These are phyloP conservation scores for Plecturocebus donacophilus DNA, from an alignment of 2,113 vertebrate species.

Conservation along the genomic window DNA sequence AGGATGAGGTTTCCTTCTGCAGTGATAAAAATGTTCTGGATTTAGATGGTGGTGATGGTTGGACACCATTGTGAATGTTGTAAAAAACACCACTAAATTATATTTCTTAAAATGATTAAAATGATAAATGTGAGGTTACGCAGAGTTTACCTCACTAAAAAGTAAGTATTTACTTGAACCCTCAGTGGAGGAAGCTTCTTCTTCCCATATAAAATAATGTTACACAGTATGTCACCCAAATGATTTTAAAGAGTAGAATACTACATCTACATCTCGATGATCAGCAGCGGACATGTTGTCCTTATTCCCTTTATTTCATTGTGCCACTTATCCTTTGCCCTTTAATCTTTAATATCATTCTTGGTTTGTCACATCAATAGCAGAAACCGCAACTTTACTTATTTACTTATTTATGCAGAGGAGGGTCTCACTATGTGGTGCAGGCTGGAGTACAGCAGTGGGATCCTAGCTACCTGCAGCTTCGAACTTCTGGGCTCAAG, in stretches of 20 bases:
- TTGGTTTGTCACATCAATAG: slow-evolving; percentile 40
- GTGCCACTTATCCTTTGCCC: background rate
- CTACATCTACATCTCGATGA: background rate
- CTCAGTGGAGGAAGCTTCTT: background rate
- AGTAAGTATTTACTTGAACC: background rate
- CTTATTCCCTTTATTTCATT: background rate
- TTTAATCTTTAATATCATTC: background rate
- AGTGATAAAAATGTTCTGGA: background rate
- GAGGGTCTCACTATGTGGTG: too few species aligned
- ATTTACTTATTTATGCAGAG: too few species aligned
- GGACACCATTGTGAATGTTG: background rate
- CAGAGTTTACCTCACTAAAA: background rate
- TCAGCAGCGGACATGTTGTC: background rate
- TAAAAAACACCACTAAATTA: background rate
- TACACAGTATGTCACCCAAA: background rate
- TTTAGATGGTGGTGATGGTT: background rate
- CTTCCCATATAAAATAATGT: background rate
- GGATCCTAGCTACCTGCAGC: too few species aligned
- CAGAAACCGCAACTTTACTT: slow-evolving; percentile 20
- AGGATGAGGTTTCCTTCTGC: background rate
- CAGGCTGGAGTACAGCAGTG: too few species aligned
- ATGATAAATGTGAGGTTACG: background rate
- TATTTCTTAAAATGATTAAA: background rate
- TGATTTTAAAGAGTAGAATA: background rate
- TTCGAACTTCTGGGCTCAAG: too few species aligned